Percentiles rank a stretch among this genome's conserved stretches.
Evolutionary conservation across 2,797 vertebrate species (phyloP).

Genomic region (Aerospiza tachiro): DNA sequence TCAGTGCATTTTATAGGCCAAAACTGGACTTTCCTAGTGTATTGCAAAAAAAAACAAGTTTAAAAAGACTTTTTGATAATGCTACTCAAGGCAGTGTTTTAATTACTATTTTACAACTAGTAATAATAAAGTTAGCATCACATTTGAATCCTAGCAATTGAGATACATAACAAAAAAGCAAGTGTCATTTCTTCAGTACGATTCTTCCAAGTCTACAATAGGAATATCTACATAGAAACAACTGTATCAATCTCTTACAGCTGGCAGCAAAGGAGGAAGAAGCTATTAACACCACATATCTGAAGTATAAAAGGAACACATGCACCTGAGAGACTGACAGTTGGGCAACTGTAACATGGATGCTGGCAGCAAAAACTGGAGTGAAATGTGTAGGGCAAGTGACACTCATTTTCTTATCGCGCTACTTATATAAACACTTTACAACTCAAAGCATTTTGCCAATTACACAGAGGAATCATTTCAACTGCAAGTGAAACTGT

Average conservation of each 20-base stretch:
- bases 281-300: neutral
- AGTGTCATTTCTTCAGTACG: neutral
- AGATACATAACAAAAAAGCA: neutral
- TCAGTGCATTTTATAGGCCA: neutral
- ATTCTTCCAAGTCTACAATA: neutral
- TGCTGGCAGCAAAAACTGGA: neutral
- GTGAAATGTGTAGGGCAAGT: neutral
- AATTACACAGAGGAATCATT: conserved; percentile 11
- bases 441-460: conserved; percentile 16
- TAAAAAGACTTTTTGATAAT: neutral
- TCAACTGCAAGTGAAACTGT: neutral
- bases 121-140: neutral
- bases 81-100: neutral
- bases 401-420: neutral
- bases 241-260: neutral
- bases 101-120: neutral
- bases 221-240: neutral
- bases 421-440: neutral
- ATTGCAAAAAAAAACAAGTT: neutral
- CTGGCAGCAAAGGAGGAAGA: neutral
- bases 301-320: neutral
- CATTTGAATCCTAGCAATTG: neutral
- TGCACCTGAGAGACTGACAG: conserved; percentile 19
- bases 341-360: neutral
- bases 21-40: neutral